phyloP scores from a whole-genome alignment of 1,140 invertebrate genomes.

The Drosophila sulfurigaster region DNA sequence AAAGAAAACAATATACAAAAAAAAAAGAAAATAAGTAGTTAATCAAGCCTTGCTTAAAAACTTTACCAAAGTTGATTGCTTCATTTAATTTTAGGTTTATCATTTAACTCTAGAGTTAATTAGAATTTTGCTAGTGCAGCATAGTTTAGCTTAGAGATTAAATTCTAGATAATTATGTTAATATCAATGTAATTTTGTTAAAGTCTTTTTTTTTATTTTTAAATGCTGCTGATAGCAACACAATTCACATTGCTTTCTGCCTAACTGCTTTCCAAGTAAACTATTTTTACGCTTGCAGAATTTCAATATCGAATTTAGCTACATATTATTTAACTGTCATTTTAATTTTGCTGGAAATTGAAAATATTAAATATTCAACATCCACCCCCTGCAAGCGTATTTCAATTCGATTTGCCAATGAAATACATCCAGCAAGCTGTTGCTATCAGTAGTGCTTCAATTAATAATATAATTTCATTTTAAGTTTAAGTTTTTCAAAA shows the following conservation, averaged over 20 bases:
- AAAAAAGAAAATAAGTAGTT: slow-evolving; percentile 58
- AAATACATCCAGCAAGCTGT: slow-evolving; percentile 17
- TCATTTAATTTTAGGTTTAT: slow-evolving; percentile 57
- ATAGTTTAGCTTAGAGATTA: slow-evolving; percentile 59
- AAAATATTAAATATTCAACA: background rate
- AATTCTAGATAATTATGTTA: background rate
- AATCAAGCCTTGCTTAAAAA: slow-evolving; percentile 79
- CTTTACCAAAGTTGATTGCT: slow-evolving; percentile 83
- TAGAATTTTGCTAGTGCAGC: slow-evolving; percentile 53
- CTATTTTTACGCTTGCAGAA: background rate
- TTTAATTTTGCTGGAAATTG: too few relatives aligned
- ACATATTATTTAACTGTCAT: too few relatives aligned
- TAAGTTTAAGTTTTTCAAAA: slow-evolving; percentile 1
- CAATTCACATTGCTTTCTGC: slow-evolving; percentile 10
- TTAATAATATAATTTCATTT: slow-evolving; percentile 6
- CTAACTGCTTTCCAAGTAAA: slow-evolving; percentile 20
- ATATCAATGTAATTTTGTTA: slow-evolving; percentile 11
- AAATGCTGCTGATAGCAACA: slow-evolving; percentile 42
- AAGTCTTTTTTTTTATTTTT: slow-evolving; percentile 18
- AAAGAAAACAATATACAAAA: slow-evolving; percentile 36
- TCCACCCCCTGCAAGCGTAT: background rate
- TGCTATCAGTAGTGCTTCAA: slow-evolving; percentile 35
- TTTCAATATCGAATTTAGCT: too few relatives aligned
- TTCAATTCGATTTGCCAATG: too few relatives aligned
- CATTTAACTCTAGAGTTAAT: slow-evolving; percentile 34